Base-by-base conservation (phyloP, 2,113 vertebrate species). In the Microtus richardsoni region DNA sequence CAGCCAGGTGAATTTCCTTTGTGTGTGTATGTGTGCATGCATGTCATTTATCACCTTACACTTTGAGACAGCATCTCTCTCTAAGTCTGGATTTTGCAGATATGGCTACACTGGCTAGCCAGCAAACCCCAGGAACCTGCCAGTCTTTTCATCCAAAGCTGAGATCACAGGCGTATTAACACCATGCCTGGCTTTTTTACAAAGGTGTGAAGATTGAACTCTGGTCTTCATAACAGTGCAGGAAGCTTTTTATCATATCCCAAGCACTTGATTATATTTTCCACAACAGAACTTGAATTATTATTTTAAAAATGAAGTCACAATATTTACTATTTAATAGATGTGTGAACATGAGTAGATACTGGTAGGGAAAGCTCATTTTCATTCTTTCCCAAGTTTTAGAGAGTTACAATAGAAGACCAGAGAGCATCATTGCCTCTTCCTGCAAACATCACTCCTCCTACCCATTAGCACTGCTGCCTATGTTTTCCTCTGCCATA, bases 351-450 rank as follows among this genome's bases (percentile, higher is more conserved):
- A 26, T 89, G 47, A 28, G 17, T 60, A 60, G 13, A 17, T 39
- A 44, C 2, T 77, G 28, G 16, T 70, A 82, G 92, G 47, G 73
- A 39, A 75, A 70, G 52, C 16, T 60, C 13, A 28, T 60, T 36
- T 22, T 64, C 77, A 64, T 85, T n/a, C 5, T 36, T 86, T 58
- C 47, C 22, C 12, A 22, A 68, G 30, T 49, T 89, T 90, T 47
- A 80, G 28, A 90, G 41, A 26, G 26, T 21, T 60, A 58, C 0
- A 26, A 41, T 17, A 1, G 36, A 1, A 28, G 30, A 1, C 16
- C 71, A 22, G 41, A 33, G 54, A 60, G 5, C 1, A 24, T 7
- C 3, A 36, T 1, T 0, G 0, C 14, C 26, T 64, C 82, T 12
- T 47, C 70, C 33, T 74, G 12, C 7, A 7, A 16, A n/a, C 1